Percentiles rank a stretch among this genome's conserved stretches.
These are phyloP conservation scores for Mobula hypostoma DNA, from an alignment of 2,113 vertebrate genomes.

Conservation along the genomic window DNA sequence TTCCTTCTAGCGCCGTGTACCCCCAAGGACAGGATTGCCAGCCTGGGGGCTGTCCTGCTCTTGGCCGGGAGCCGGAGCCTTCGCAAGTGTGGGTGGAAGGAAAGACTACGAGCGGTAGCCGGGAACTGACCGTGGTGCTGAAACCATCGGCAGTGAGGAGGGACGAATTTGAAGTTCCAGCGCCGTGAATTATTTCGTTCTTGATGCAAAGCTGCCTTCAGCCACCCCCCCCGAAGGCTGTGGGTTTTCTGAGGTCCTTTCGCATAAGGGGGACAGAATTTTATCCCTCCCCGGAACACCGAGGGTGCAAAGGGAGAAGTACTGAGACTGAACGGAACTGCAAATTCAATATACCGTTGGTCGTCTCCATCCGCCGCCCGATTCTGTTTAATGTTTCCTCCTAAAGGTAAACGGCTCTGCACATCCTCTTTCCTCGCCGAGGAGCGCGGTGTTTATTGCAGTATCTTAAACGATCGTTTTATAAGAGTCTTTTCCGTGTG, in stretches of 20 bases:
- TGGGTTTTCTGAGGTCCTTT: too few species aligned
- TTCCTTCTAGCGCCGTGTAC: background rate
- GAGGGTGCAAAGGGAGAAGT: background rate
- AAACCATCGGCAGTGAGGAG: background rate
- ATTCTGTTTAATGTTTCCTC: background rate
- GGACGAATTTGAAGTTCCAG: too few species aligned
- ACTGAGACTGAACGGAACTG: background rate
- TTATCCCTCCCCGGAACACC: too few species aligned
- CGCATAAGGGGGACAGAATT: too few species aligned
- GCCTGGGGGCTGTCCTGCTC: background rate
- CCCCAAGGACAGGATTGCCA: background rate
- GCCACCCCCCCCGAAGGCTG: too few species aligned
- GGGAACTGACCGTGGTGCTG: background rate
- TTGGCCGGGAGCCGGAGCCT: background rate
- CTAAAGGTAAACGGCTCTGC: background rate
- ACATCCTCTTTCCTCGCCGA: background rate
- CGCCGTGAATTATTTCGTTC: too few species aligned
- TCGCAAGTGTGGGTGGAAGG: background rate
- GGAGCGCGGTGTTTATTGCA: background rate
- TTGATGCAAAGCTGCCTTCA: too few species aligned
- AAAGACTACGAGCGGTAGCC: too few species aligned
- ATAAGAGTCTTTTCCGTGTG: background rate
- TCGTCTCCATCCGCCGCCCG: background rate
- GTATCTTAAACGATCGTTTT: background rate
- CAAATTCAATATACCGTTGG: background rate